A percentile compares a stretch with the other conserved stretches of the same genome.
Evolutionary conservation across 2,888 invertebrate species (phyloP).

Genomic region (Drosophila merina): DNA sequence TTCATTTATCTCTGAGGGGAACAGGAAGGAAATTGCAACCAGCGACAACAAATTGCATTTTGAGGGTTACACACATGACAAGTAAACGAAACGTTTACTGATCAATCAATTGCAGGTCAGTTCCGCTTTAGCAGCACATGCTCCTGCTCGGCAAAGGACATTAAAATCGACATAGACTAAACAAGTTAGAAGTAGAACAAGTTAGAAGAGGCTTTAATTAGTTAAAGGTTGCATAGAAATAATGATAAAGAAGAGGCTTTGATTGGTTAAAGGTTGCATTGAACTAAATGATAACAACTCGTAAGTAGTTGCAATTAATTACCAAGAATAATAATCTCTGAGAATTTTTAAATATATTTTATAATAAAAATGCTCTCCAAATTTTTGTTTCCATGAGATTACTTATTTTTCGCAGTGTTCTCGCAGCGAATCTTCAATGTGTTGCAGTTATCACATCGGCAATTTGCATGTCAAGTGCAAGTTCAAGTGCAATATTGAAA

Average conservation of each 20-base stretch:
- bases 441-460: slow-evolving; percentile 25
- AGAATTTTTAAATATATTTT: no score
- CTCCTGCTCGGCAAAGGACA: slow-evolving; percentile 3
- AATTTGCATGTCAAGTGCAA: slow-evolving; percentile 65
- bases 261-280: background rate
- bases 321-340: no score
- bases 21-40: slow-evolving; percentile 61
- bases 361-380: no score
- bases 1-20: slow-evolving; percentile 61
- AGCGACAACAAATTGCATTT: slow-evolving; percentile 59
- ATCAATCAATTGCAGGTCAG: slow-evolving; percentile 33
- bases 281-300: no score
- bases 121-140: slow-evolving; percentile 19
- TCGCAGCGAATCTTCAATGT: slow-evolving; percentile 10
- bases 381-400: no score
- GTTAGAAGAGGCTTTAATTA: background rate
- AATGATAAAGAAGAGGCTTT: background rate
- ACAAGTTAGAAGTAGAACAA: no score
- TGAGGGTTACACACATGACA: slow-evolving; percentile 51
- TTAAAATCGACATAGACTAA: background rate
- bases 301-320: no score
- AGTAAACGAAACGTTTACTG: slow-evolving; percentile 25
- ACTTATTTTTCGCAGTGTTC: no score
- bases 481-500: slow-evolving; percentile 60
- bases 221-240: background rate